Conservation (phyloP, 92 coral and sea anemone species). For the Umimayanthus chanpuru region DNA sequence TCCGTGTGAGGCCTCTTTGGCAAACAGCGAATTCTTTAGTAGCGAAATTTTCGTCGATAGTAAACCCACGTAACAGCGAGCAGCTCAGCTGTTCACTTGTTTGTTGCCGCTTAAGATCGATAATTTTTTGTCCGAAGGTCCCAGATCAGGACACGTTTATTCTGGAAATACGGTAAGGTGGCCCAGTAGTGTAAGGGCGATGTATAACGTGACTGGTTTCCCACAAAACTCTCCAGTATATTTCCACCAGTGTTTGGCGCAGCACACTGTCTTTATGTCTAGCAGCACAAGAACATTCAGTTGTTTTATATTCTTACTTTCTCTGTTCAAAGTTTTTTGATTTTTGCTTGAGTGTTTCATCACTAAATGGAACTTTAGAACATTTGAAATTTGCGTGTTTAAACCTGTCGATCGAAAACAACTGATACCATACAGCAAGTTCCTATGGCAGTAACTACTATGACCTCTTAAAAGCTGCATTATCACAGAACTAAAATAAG, state of each 20-base stretch:
- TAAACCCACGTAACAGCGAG: background rate
- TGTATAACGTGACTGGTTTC: background rate
- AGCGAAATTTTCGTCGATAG: background rate
- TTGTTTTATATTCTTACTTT: too few relatives aligned
- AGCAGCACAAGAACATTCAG: background rate
- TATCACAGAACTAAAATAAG: background rate
- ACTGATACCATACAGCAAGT: too few relatives aligned
- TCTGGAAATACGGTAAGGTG: background rate
- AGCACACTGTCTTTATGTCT: too few relatives aligned
- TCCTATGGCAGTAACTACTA: too few relatives aligned
- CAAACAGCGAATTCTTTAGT: slow-evolving; percentile 6
- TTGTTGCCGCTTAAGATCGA: background rate
- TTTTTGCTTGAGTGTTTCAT: background rate
- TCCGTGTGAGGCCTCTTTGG: background rate
- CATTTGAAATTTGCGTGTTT: background rate
- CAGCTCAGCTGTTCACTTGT: background rate
- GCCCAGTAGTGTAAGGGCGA: background rate
- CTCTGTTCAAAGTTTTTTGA: background rate
- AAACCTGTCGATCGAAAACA: too few relatives aligned
- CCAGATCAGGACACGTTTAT: background rate
- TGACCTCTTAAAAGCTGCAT: background rate
- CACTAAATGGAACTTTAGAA: background rate
- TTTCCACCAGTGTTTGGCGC: too few relatives aligned
- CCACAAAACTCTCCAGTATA: background rate
- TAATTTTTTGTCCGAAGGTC: background rate